Conservation (phyloP, 2,888 invertebrate species). For the Ichneumoninae sp. region DNA sequence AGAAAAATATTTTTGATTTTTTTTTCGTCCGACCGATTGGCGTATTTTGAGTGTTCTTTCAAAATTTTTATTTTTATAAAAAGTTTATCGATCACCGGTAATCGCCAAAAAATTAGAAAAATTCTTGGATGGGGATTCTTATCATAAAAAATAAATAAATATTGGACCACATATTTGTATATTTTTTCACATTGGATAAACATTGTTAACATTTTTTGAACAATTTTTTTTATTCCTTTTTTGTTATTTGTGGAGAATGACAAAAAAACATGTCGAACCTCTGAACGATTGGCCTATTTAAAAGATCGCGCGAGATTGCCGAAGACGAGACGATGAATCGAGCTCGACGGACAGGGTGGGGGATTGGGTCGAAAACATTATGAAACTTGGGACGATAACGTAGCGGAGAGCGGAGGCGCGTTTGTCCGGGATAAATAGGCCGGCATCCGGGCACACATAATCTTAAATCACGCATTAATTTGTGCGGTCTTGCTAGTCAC, state of each 20-base stretch:
- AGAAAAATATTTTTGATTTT: too few species aligned
- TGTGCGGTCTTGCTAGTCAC: slow-evolving; percentile 62
- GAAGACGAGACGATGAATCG: slow-evolving; percentile 26
- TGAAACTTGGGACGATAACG: slow-evolving; percentile 60
- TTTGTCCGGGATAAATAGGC: slow-evolving; percentile 57
- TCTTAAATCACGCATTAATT: slow-evolving; percentile 69
- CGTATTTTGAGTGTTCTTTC: too few species aligned
- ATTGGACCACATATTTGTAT: too few species aligned
- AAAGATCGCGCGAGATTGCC: slow-evolving; percentile 43
- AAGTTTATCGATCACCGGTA: too few species aligned
- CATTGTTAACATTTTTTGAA: too few species aligned
- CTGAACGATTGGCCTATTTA: slow-evolving; percentile 47
- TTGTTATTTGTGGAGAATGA: neutral
- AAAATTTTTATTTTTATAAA: too few species aligned
- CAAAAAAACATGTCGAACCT: slow-evolving; percentile 31
- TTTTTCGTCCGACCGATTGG: too few species aligned
- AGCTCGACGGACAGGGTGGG: neutral
- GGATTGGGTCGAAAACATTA: slow-evolving; percentile 51
- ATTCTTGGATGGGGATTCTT: too few species aligned
- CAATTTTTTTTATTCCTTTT: neutral
- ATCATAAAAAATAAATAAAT: too few species aligned
- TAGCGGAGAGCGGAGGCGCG: slow-evolving; percentile 31
- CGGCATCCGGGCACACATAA: slow-evolving; percentile 65
- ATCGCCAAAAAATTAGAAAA: too few species aligned
- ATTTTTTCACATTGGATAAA: too few species aligned